Percentiles rank a stretch among this genome's conserved stretches.
phyloP scores from a whole-genome alignment of 2,888 invertebrate genomes.

The Nyleta sp. region DNA sequence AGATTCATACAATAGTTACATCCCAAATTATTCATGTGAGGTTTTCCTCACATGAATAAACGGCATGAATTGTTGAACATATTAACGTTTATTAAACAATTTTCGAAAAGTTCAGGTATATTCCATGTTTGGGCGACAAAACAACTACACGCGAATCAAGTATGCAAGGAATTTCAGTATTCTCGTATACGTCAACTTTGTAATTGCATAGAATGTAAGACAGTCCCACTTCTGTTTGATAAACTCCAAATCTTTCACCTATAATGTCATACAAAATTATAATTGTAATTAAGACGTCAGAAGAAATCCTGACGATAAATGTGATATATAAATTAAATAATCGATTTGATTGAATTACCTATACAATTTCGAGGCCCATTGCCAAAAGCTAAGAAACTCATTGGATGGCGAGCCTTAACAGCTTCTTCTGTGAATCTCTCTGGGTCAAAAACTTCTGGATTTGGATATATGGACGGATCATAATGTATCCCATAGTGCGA shows the following conservation, averaged over 20 bases:
- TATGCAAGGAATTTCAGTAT: constrained; percentile 73
- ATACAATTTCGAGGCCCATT: constrained; percentile 43
- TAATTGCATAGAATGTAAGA: constrained; percentile 76
- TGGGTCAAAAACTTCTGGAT: constrained; percentile 35
- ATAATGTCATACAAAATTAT: background rate
- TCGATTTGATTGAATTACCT: constrained; percentile 24
- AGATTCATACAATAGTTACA: too few species aligned
- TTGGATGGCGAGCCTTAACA: constrained; percentile 10
- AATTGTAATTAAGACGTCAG: too few species aligned
- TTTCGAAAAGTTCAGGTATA: constrained; percentile 74
- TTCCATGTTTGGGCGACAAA: constrained; percentile 71
- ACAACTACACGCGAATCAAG: constrained; percentile 68
- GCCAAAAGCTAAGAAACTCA: constrained; percentile 29
- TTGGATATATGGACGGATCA: constrained; percentile 22
- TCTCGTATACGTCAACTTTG: constrained; percentile 75
- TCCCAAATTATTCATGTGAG: too few species aligned
- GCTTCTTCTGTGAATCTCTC: constrained; percentile 22
- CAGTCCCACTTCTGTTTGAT: constrained; percentile 80
- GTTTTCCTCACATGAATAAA: too few species aligned
- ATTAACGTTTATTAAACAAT: constrained; percentile 12
- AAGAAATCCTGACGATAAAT: too few species aligned
- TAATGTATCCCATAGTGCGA: constrained; percentile 19
- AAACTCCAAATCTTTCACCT: constrained; percentile 69
- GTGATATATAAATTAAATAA: too few species aligned
- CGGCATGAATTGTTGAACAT: too few species aligned